Base-by-base conservation (phyloP, 2,797 vertebrate genomes). In the Clarias platycephalus region DNA sequence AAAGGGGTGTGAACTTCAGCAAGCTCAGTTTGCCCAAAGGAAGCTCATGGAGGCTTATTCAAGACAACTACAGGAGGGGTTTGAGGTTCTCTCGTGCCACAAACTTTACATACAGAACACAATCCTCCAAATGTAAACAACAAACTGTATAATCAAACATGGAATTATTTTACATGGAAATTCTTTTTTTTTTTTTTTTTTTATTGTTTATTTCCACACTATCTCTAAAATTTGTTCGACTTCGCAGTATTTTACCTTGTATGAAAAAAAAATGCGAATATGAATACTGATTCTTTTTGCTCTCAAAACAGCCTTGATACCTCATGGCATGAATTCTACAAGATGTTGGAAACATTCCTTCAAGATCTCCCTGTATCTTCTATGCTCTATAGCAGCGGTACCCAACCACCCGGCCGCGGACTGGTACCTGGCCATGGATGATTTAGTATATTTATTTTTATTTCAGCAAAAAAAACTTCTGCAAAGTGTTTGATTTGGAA, bases 1-100 rank as follows among this genome's bases (percentile, higher is more conserved):
- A 80, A 80, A 80, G 40, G 40, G 78, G 62, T 78, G 76, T 78
- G 76, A 78, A 78, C 76, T 78, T 63, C 76, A 78, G 57, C n/a
- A 53, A 80, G 78, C 78, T 80, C 78, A 20, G 62, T 53, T 80
- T 79, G n/a, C 37, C 77, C 34, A 44, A 62, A 64, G 37, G 64
- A 63, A 63, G 60, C 77, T 79, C 16, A 66, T 44, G 62, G 53
- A 80, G 37, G 78, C n/a, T 79, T 79, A 44, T 24, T 64, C n/a
- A 18, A 7, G 49, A 49, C 78, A 66, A 20, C 62, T 28, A 28
- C 40, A 66, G 37, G n/a, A 49, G 15, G 16, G 76, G 28, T 44
- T 64, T 3, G 28, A 44, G 2, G 1, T 20, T 78, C 55, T n/a
- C 28, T 58, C 55, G 60, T 58, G 20, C 37, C 3, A 26, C 34